phyloP scores from a whole-genome alignment of 2,888 invertebrate genomes.

The Mesochorus sp. region DNA sequence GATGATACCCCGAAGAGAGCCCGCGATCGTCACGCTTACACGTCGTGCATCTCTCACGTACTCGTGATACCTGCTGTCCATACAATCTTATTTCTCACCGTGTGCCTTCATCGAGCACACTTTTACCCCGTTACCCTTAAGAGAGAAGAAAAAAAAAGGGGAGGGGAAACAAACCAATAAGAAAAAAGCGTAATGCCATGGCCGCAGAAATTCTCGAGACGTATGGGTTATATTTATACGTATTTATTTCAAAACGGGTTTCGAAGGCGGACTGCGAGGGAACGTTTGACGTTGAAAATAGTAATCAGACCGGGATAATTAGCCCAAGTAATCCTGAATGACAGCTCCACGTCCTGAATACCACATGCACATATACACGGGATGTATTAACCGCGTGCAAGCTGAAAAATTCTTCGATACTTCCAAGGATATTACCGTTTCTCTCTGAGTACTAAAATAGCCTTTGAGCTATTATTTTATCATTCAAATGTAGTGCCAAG shows the following conservation, averaged over 20 bases:
- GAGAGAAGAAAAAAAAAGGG: constrained; percentile 1
- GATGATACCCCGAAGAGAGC: constrained; percentile 23
- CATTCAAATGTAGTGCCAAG: too few species aligned
- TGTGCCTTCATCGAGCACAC: constrained; percentile 22
- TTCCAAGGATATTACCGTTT: too few species aligned
- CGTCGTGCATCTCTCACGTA: constrained; percentile 30
- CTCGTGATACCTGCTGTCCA: neutral
- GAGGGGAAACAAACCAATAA: neutral
- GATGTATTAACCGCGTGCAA: neutral
- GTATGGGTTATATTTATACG: constrained; percentile 38
- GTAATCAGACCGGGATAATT: constrained; percentile 41
- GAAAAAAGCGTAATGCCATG: neutral
- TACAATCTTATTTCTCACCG: constrained; percentile 45
- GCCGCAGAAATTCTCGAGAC: neutral
- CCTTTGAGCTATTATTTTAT: too few species aligned
- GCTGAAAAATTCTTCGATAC: too few species aligned
- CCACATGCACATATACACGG: neutral
- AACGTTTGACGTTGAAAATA: constrained; percentile 34
- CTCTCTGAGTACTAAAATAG: too few species aligned
- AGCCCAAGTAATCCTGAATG: constrained; percentile 25
- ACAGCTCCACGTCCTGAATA: constrained; percentile 15
- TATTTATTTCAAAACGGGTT: constrained; percentile 35
- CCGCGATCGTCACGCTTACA: constrained; percentile 51
- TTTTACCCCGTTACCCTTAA: constrained; percentile 43
- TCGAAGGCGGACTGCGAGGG: constrained; percentile 19